Evolutionary conservation across 2,888 invertebrate species (phyloP).

Genomic region (Mesorhabditis spiculigera): DNA sequence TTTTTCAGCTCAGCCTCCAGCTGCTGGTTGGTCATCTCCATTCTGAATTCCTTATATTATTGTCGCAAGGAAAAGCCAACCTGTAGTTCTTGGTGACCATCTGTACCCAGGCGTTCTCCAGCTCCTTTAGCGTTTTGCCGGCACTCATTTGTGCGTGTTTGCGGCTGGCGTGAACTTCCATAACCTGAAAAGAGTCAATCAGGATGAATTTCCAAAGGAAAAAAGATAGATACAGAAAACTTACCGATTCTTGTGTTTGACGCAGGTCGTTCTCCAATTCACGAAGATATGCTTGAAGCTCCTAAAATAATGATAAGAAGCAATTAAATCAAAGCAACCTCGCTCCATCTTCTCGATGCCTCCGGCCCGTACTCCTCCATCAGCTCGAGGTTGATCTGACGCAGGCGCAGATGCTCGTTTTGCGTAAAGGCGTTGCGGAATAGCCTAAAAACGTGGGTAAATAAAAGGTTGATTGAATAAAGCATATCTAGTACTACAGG

Average conservation of each 20-base stretch:
- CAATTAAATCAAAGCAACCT: too few species aligned
- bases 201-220: not conserved
- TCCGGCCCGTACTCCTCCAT: slow-evolving; percentile 48
- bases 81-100: slow-evolving; percentile 44
- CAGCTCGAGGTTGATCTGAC: slow-evolving; percentile 48
- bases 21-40: slow-evolving; percentile 41
- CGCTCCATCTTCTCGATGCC: not conserved
- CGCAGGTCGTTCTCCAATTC: slow-evolving; percentile 20
- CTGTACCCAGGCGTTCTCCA: slow-evolving; percentile 36
- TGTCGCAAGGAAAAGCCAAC: slow-evolving; percentile 12
- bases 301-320: too few species aligned
- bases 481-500: not conserved
- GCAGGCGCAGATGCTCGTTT: slow-evolving; percentile 47
- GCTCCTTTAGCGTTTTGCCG: slow-evolving; percentile 40
- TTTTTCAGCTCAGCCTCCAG: slow-evolving; percentile 12
- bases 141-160: slow-evolving; percentile 47
- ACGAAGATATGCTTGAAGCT: too few species aligned
- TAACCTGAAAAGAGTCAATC: slow-evolving; percentile 16
- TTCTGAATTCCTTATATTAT: slow-evolving; percentile 19
- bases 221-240: slow-evolving; percentile 15
- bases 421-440: slow-evolving; percentile 48
- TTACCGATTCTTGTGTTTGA: slow-evolving; percentile 27
- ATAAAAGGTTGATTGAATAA: slow-evolving; percentile 8
- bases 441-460: slow-evolving; percentile 1
- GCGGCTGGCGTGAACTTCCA: slow-evolving; percentile 47